phyloP scores from a whole-genome alignment of 2,888 invertebrate genomes.

The Lysandra coridon region DNA sequence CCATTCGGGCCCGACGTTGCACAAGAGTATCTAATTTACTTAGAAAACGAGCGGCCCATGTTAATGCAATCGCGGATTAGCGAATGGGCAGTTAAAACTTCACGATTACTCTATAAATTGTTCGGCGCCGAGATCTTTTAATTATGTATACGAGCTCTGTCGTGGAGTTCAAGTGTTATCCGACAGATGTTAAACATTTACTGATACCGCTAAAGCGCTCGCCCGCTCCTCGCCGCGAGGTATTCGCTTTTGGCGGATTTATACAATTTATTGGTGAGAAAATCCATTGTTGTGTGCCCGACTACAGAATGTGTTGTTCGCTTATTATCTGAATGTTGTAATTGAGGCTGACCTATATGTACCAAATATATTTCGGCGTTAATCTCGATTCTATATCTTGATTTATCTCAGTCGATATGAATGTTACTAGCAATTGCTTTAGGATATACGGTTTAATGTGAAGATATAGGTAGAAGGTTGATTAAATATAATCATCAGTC shows the following conservation, averaged over 20 bases:
- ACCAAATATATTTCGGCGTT: slow-evolving; percentile 16
- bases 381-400: slow-evolving; percentile 8
- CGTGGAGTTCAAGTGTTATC: slow-evolving; percentile 41
- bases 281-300: slow-evolving; percentile 34
- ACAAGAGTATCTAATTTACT: slow-evolving; percentile 48
- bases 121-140: slow-evolving; percentile 51
- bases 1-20: slow-evolving; percentile 59
- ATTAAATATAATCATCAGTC: neutral
- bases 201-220: slow-evolving; percentile 34
- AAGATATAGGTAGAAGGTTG: neutral
- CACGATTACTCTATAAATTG: slow-evolving; percentile 60
- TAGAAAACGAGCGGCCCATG: slow-evolving; percentile 39
- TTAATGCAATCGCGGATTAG: slow-evolving; percentile 53
- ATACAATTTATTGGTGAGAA: slow-evolving; percentile 39
- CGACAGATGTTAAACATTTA: slow-evolving; percentile 37
- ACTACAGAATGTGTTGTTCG: neutral
- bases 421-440: neutral
- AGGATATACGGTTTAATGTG: slow-evolving; percentile 13
- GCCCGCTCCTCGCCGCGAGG: slow-evolving; percentile 33
- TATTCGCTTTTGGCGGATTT: slow-evolving; percentile 37
- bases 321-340: slow-evolving; percentile 26
- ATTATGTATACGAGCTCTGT: slow-evolving; percentile 48
- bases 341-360: slow-evolving; percentile 25
- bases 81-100: slow-evolving; percentile 55
- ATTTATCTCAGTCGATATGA: slow-evolving; percentile 8